Evolutionary conservation across 2,888 invertebrate species (phyloP).

Genomic region (Limenitis arthemis): DNA sequence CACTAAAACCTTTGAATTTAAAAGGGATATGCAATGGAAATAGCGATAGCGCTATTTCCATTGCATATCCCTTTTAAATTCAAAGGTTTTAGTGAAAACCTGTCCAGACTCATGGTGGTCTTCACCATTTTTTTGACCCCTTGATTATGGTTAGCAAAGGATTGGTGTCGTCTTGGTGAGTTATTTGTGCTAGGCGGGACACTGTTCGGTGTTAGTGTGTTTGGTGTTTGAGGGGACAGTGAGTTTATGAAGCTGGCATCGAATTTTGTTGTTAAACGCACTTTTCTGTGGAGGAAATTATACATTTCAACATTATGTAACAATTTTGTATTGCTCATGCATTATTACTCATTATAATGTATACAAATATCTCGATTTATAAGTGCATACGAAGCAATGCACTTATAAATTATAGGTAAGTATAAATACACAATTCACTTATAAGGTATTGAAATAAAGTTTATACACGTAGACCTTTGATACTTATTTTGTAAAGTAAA

Average conservation of each 20-base stretch:
- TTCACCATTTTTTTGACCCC: slow-evolving; percentile 35
- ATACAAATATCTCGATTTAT: no score
- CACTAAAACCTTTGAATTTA: slow-evolving; percentile 55
- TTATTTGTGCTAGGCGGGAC: slow-evolving; percentile 33
- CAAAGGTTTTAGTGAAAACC: slow-evolving; percentile 50
- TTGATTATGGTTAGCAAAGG: slow-evolving; percentile 45
- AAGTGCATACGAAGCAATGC: no score
- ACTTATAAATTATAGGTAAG: no score
- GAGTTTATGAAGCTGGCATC: slow-evolving; percentile 55
- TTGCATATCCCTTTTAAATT: slow-evolving; percentile 60
- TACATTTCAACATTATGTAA: not conserved
- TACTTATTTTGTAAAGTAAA: no score
- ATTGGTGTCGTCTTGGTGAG: slow-evolving; percentile 50
- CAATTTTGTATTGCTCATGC: no score
- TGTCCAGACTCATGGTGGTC: slow-evolving; percentile 54
- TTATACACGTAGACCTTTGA: no score
- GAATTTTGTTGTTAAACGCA: slow-evolving; percentile 58
- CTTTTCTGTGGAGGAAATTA: slow-evolving; percentile 39
- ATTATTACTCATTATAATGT: no score
- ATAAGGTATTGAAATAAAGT: no score
- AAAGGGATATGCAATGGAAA: slow-evolving; percentile 56
- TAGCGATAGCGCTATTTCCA: slow-evolving; percentile 43
- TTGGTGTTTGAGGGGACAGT: slow-evolving; percentile 43
- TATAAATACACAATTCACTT: no score
- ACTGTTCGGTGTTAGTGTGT: slow-evolving; percentile 29